phyloP scores from a whole-genome alignment of 53 echinoderm and acorn worm genomes.

The Echinometra lucunter region DNA sequence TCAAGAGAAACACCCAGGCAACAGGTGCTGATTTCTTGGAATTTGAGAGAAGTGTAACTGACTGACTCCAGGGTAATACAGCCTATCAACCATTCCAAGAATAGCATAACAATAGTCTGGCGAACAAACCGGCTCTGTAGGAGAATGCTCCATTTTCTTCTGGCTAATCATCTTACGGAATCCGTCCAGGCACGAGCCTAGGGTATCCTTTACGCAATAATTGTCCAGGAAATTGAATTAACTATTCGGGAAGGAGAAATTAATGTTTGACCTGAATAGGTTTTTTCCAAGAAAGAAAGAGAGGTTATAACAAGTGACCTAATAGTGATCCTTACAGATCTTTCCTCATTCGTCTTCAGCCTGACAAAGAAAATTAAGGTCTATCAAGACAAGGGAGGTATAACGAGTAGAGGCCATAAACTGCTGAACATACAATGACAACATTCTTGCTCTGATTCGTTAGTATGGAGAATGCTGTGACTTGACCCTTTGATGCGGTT shows the following conservation, averaged over 20 bases:
- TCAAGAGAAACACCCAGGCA: background rate
- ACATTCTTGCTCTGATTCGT: background rate
- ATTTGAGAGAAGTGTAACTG: background rate
- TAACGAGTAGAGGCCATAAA: background rate
- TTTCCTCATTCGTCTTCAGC: background rate
- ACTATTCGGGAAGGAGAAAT: background rate
- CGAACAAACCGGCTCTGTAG: background rate
- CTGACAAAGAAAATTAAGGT: conserved; percentile 26
- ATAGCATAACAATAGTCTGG: background rate
- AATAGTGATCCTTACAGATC: background rate
- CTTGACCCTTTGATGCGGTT: background rate
- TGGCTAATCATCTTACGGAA: conserved; percentile 5
- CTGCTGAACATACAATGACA: background rate
- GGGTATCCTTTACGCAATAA: conserved; percentile 11
- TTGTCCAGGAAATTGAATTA: conserved; percentile 39
- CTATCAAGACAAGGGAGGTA: background rate
- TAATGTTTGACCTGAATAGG: conserved; percentile 9
- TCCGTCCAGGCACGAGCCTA: background rate
- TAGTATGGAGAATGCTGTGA: background rate
- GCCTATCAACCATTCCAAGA: background rate
- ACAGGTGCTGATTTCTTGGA: conserved; percentile 28
- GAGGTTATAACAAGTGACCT: background rate
- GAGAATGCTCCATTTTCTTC: conserved; percentile 3
- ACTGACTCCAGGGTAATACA: background rate
- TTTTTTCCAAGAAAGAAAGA: conserved; percentile 6